Evolutionary conservation across 2,797 vertebrate species (phyloP), one percentile per base, ranked within the genome.

Genomic region (Geotria australis): DNA sequence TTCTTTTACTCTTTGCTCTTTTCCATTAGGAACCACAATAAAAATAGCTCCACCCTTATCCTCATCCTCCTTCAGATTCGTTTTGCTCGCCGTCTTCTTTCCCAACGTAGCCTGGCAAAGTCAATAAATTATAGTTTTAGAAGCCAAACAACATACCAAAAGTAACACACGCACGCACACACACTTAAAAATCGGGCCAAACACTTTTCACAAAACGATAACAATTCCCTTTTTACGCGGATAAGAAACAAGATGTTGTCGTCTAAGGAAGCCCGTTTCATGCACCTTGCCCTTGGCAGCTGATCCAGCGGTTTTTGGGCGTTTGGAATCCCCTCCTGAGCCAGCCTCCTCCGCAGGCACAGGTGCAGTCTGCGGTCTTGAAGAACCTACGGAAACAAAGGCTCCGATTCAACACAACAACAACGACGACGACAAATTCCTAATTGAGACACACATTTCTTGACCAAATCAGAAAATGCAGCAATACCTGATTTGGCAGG

Each of bases 1-100:
- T 61, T 98, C 91, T 69, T 78, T 94, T 68, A 93, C 76, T 56
- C 91, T 77, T 69, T 95, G 91, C 10, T 96, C 91, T 66, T 98
- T 98, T 56, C 79, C 80, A 53, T 81, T 88, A 57, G 85, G 80
- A 59, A 94, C 67, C 47, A 85, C 65, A 66, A 75, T 74, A 64
- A 89, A 95, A 70, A 96, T 72, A n/a, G 85, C 83, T 3, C 88
- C 91, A 0, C 84, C 82, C 65, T 63, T 74, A 58, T 98, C 91
- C 55, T 98, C 91, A 0, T 98, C 89, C 6, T 98, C 91, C 64
- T 93, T 98, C 57, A 64, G 47, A 57, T 58, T 70, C 14, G 72
- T 70, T 70, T 95, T 96, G 63, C 67, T 76, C 10, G 73, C 68
- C 56, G 76, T 71, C 67, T 98, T 98, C 71, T 98, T 98, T 10